Conservation (phyloP, 2,113 vertebrate genomes). For the Dendrocopos noguchii region DNA sequence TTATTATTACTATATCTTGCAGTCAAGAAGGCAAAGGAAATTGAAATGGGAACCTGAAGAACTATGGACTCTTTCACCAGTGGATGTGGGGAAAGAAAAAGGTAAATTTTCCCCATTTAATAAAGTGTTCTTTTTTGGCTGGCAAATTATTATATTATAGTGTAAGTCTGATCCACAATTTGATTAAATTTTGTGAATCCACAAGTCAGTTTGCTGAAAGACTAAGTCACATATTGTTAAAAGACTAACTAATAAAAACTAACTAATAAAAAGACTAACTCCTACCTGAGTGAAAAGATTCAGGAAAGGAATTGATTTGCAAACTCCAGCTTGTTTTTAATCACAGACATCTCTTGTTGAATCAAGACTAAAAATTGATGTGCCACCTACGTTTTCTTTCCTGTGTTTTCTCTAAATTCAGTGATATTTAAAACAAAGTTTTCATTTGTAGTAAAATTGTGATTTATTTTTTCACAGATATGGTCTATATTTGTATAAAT, state of each 20-base stretch:
- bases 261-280: not conserved
- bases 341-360: not conserved
- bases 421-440: not conserved
- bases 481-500: not conserved
- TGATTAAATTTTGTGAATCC: not conserved
- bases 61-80: not conserved
- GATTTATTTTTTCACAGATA: not conserved
- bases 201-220: not conserved
- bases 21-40: not conserved
- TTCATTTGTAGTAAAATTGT: not conserved
- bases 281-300: not conserved
- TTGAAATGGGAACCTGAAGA: not conserved
- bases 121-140: not conserved
- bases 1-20: not conserved
- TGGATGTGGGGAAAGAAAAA: rapidly evolving
- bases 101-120: not conserved
- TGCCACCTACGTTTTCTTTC: not conserved
- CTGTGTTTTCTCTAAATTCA: not conserved
- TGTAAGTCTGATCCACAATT: not conserved
- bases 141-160: not conserved
- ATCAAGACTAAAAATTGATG: not conserved
- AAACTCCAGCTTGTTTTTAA: not conserved
- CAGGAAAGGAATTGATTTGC: not conserved
- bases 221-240: not conserved
- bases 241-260: not conserved